Percentiles rank a stretch among this genome's conserved stretches.
Conservation (phyloP, 2,888 invertebrate species). For the Nesidiocoris tenuis region DNA sequence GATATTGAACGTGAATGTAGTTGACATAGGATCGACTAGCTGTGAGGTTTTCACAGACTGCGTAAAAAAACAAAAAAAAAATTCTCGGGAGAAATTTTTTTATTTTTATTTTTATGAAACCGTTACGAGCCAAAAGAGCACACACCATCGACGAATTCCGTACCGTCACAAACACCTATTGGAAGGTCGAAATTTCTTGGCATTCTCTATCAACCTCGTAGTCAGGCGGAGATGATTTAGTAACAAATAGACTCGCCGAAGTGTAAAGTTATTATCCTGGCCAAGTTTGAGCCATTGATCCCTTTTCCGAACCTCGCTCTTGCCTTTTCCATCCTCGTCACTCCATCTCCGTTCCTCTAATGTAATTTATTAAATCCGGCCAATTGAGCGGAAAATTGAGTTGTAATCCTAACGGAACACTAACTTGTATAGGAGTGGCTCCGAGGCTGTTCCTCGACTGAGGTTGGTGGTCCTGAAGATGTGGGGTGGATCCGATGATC, state of each 20-base stretch:
- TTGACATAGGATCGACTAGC: too few species aligned
- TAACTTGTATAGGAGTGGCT: slow-evolving; percentile 13
- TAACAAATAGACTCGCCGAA: slow-evolving; percentile 14
- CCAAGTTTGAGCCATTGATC: slow-evolving; percentile 23
- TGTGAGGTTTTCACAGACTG: too few species aligned
- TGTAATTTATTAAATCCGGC: slow-evolving; percentile 42
- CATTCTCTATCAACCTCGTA: too few species aligned
- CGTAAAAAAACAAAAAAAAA: too few species aligned
- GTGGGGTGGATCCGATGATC: slow-evolving; percentile 16
- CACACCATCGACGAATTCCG: too few species aligned
- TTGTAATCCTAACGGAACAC: slow-evolving; percentile 38
- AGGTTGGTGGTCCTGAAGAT: neutral
- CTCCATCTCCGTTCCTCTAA: neutral
- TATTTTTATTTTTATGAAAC: too few species aligned
- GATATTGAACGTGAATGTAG: too few species aligned
- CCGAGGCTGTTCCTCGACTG: neutral
- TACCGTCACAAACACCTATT: too few species aligned
- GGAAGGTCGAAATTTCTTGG: too few species aligned
- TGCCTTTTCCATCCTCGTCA: neutral
- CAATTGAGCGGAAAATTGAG: slow-evolving; percentile 43
- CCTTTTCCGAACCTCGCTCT: neutral
- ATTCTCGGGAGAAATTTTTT: too few species aligned
- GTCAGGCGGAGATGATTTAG: slow-evolving; percentile 5
- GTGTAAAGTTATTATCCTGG: slow-evolving; percentile 32
- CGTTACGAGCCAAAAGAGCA: too few species aligned